Conservation (phyloP, 35 echinoderm and acorn worm species). For the Holothuria glaberrima region DNA sequence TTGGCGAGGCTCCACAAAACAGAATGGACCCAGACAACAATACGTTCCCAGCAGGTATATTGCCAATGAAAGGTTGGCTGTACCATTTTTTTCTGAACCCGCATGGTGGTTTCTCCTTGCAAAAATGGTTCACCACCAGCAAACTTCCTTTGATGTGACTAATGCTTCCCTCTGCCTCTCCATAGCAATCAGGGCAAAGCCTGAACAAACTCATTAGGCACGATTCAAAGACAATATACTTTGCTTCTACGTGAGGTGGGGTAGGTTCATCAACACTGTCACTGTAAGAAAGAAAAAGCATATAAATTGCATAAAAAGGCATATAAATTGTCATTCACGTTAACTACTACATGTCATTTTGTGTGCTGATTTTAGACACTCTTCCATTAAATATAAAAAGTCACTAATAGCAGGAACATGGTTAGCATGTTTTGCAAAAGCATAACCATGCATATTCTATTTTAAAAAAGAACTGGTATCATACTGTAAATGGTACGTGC, state of each 20-base stretch:
- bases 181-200: conserved; percentile 18
- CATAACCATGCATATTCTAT: too few species aligned
- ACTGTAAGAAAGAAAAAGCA: not conserved
- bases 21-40: conserved; percentile 57
- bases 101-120: conserved; percentile 12
- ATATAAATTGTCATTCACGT: too few species aligned
- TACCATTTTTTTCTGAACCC: not conserved
- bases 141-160: conserved; percentile 23
- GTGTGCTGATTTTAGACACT: too few species aligned
- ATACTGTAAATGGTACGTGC: too few species aligned
- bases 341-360: too few species aligned
- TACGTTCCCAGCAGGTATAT: conserved; percentile 71
- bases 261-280: conserved; percentile 26
- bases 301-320: too few species aligned
- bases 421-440: too few species aligned
- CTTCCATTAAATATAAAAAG: too few species aligned
- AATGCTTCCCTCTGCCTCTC: not conserved
- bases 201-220: conserved; percentile 52
- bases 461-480: too few species aligned
- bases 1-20: conserved; percentile 46
- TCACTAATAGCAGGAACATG: too few species aligned
- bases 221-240: conserved; percentile 63
- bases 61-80: conserved; percentile 66
- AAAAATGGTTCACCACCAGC: not conserved
- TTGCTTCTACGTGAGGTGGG: conserved; percentile 10